These are phyloP conservation scores for Jaculus jaculus DNA, from an alignment of 2,113 vertebrate species.

Conservation along the genomic window DNA sequence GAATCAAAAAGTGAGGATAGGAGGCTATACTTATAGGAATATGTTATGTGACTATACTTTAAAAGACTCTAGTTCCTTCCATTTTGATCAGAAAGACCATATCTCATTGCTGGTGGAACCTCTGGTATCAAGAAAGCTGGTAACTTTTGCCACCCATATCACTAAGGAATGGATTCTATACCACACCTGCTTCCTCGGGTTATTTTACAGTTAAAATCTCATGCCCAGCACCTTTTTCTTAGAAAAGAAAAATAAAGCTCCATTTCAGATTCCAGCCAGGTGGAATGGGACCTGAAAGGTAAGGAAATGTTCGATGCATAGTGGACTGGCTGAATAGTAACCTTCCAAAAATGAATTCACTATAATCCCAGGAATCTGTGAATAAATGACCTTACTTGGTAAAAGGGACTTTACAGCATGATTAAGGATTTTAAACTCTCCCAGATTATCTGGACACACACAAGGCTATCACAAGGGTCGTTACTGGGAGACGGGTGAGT, in stretches of 20 bases:
- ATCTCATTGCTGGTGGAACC: neutral
- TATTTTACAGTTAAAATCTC: neutral
- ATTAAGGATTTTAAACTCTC: neutral
- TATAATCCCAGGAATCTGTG: neutral
- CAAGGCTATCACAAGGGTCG: neutral
- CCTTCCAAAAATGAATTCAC: neutral
- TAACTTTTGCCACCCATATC: neutral
- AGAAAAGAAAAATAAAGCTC: neutral
- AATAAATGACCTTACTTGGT: neutral
- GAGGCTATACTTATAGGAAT: neutral
- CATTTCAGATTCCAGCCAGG: neutral
- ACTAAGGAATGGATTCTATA: neutral
- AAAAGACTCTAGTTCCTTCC: neutral
- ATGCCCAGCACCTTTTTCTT: neutral
- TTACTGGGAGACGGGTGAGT: neutral
- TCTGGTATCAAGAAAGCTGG: neutral
- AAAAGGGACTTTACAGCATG: neutral
- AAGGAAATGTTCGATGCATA: neutral
- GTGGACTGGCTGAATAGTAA: neutral
- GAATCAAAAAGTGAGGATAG: neutral
- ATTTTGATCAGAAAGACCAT: neutral
- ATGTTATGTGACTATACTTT: neutral
- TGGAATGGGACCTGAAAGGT: neutral
- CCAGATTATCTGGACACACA: neutral
- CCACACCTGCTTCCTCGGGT: neutral